These are phyloP conservation scores for Atta cephalotes DNA, from an alignment of 1,140 invertebrate species.

Conservation along the genomic window DNA sequence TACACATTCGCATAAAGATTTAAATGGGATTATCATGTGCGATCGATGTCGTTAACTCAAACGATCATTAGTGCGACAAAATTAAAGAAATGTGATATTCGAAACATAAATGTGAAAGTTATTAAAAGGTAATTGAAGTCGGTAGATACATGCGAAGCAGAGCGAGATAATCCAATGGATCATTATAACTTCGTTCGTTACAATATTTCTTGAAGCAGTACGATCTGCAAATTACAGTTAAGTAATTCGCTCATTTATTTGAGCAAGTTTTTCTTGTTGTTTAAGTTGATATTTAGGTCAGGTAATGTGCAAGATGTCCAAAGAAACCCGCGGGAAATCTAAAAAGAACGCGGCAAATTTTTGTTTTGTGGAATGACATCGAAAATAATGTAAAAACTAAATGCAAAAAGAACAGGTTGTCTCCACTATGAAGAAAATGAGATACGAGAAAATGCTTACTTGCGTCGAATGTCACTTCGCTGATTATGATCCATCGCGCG, in stretches of 20 bases:
- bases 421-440: neutral
- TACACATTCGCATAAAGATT: conserved; percentile 24
- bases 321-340: conserved; percentile 27
- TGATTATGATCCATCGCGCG: conserved; percentile 92
- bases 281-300: conserved; percentile 37
- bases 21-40: conserved; percentile 20
- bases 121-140: conserved; percentile 71
- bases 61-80: conserved; percentile 62
- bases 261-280: conserved; percentile 27
- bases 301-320: conserved; percentile 1
- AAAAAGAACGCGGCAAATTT: conserved; percentile 37
- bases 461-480: conserved; percentile 91
- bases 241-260: conserved; percentile 35
- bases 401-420: neutral
- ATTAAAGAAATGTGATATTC: conserved; percentile 51
- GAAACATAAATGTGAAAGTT: conserved; percentile 45
- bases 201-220: conserved; percentile 42
- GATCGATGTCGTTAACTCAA: conserved; percentile 57
- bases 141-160: conserved; percentile 17
- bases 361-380: neutral
- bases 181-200: conserved; percentile 60
- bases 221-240: conserved; percentile 44
- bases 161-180: conserved; percentile 47
- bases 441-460: conserved; percentile 85
- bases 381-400: conserved; percentile 9